A percentile compares a stretch with the other conserved stretches of the same genome.
Evolutionary conservation across 2,888 invertebrate species (phyloP).

Genomic region (Pycnomerus fuliginosus): DNA sequence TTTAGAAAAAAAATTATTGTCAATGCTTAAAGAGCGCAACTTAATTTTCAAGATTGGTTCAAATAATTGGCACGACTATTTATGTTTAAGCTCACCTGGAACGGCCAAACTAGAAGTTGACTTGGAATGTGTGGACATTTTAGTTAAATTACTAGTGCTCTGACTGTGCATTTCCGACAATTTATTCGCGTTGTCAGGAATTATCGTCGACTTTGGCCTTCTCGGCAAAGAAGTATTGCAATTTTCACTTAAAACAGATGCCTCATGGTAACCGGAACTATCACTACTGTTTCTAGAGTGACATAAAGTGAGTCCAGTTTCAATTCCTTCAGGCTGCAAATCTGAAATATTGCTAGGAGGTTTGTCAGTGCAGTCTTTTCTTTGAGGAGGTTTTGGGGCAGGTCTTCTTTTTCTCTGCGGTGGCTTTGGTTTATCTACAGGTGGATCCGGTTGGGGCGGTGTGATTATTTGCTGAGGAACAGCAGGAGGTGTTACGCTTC

Average conservation of each 20-base stretch:
- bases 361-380: no score
- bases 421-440: slow-evolving; percentile 52
- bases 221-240: slow-evolving; percentile 51
- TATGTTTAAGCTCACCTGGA: slow-evolving; percentile 45
- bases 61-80: no score
- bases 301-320: slow-evolving; percentile 55
- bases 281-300: slow-evolving; percentile 73
- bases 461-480: slow-evolving; percentile 39
- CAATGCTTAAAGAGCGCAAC: no score
- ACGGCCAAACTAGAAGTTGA: slow-evolving; percentile 49
- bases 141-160: slow-evolving; percentile 47
- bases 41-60: no score
- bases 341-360: no score
- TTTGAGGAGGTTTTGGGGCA: slow-evolving; percentile 59
- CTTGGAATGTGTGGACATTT: slow-evolving; percentile 49
- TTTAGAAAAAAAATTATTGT: no score
- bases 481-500: slow-evolving; percentile 51
- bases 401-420: slow-evolving; percentile 59
- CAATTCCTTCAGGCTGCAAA: no score
- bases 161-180: slow-evolving; percentile 35
- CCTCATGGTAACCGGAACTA: slow-evolving; percentile 72
- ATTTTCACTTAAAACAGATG: slow-evolving; percentile 64
- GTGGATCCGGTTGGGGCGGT: slow-evolving; percentile 44
- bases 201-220: slow-evolving; percentile 44
- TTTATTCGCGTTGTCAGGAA: slow-evolving; percentile 30